These are phyloP conservation scores for Drosophila mercatorum DNA, from an alignment of 2,888 invertebrate species.

Conservation along the genomic window DNA sequence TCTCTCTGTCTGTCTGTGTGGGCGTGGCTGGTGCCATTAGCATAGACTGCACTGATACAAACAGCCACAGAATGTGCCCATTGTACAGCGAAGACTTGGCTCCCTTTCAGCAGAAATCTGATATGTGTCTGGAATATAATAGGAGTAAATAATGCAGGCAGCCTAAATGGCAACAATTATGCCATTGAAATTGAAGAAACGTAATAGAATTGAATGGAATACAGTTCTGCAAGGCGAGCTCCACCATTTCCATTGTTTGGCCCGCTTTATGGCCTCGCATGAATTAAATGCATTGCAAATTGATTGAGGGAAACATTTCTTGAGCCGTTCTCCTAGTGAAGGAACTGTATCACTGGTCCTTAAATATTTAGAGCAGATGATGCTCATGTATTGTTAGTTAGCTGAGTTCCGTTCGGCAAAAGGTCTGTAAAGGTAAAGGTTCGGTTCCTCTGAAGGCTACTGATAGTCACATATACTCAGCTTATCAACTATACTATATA, in stretches of 20 bases:
- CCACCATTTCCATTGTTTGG: slow-evolving; percentile 17
- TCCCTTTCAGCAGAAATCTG: slow-evolving; percentile 49
- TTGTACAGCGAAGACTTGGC: slow-evolving; percentile 23
- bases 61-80: slow-evolving; percentile 48
- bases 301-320: neutral
- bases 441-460: too few species aligned
- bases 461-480: too few species aligned
- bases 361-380: neutral
- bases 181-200: slow-evolving; percentile 60
- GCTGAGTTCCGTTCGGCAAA: too few species aligned
- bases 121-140: slow-evolving; percentile 54
- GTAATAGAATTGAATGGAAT: slow-evolving; percentile 23
- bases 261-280: neutral
- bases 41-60: slow-evolving; percentile 60
- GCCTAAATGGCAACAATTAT: slow-evolving; percentile 69
- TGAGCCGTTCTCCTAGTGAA: neutral
- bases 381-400: neutral
- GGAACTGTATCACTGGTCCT: neutral
- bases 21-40: slow-evolving; percentile 56
- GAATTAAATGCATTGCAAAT: slow-evolving; percentile 20
- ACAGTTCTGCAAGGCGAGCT: slow-evolving; percentile 7
- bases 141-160: slow-evolving; percentile 58
- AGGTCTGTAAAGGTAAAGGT: too few species aligned
- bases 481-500: too few species aligned
- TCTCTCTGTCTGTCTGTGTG: neutral